Evolutionary conservation across 2,888 invertebrate species (phyloP).

Genomic region (Rhagium mordax): DNA sequence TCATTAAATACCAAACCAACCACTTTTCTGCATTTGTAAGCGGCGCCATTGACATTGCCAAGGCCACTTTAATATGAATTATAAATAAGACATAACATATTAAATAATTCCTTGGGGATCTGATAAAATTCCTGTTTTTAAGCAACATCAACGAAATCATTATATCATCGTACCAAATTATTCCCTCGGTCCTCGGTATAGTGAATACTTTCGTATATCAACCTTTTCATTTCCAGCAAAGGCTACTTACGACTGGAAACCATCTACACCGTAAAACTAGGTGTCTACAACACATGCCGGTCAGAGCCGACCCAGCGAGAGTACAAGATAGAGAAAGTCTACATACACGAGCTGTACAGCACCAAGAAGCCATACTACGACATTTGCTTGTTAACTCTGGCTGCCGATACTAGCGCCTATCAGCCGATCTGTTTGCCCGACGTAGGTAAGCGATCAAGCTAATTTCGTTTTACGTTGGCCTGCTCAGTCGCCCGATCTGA

Average conservation of each 20-base stretch:
- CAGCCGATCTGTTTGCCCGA: conserved; percentile 65
- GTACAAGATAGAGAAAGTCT: conserved; percentile 61
- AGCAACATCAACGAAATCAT: too few relatives aligned
- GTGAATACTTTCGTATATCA: background rate
- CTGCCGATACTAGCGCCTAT: conserved; percentile 56
- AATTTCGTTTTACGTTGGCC: too few relatives aligned
- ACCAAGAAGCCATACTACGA: conserved; percentile 64
- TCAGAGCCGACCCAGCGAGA: conserved; percentile 58
- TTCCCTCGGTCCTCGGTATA: too few relatives aligned
- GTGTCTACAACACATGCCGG: conserved; percentile 65
- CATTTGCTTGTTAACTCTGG: conserved; percentile 63
- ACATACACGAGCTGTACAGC: conserved; percentile 65
- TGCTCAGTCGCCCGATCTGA: too few relatives aligned
- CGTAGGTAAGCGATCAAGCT: conserved; percentile 55
- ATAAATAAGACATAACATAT: too few relatives aligned
- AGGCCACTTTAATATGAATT: too few relatives aligned
- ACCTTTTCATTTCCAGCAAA: conserved; percentile 36
- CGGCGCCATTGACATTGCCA: too few relatives aligned
- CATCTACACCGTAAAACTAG: conserved; percentile 62
- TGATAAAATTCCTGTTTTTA: too few relatives aligned
- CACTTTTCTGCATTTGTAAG: too few relatives aligned
- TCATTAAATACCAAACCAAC: too few relatives aligned
- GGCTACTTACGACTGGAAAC: conserved; percentile 58
- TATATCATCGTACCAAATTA: too few relatives aligned
- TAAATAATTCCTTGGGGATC: too few relatives aligned